phyloP scores from a whole-genome alignment of 2,797 vertebrate genomes.

The Pristis pectinata region DNA sequence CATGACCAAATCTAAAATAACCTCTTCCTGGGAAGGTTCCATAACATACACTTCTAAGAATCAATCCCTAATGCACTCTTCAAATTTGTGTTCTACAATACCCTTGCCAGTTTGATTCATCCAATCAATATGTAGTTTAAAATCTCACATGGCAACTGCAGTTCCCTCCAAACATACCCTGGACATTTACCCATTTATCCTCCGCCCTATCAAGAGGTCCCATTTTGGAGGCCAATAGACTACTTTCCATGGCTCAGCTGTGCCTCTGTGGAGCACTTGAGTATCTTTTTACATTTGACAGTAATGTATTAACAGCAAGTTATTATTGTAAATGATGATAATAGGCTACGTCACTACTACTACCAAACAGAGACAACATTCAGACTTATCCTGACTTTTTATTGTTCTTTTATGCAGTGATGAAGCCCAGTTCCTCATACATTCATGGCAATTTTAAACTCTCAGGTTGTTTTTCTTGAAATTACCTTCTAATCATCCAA shows the following conservation, averaged over 20 bases:
- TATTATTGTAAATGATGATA: not conserved
- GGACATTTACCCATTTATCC: no score
- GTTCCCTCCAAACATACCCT: no score
- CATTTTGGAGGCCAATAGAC: no score
- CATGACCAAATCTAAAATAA: no score
- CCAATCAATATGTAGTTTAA: no score
- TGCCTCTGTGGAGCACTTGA: not conserved
- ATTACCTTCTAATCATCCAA: not conserved
- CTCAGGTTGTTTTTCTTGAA: not conserved
- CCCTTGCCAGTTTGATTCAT: no score
- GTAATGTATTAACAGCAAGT: not conserved
- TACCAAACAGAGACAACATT: not conserved
- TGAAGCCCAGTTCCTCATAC: not conserved
- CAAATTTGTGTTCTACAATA: no score
- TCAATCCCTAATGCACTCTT: no score
- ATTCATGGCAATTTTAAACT: not conserved
- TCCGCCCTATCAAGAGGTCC: no score
- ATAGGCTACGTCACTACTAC: not conserved
- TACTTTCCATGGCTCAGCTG: not conserved
- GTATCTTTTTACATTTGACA: not conserved
- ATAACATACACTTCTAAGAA: no score
- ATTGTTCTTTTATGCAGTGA: not conserved
- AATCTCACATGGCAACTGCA: no score
- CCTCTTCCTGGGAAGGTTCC: no score
- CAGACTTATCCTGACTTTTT: not conserved